Evolutionary conservation across 2,888 invertebrate species (phyloP).

Genomic region (Pimpla rufipes): DNA sequence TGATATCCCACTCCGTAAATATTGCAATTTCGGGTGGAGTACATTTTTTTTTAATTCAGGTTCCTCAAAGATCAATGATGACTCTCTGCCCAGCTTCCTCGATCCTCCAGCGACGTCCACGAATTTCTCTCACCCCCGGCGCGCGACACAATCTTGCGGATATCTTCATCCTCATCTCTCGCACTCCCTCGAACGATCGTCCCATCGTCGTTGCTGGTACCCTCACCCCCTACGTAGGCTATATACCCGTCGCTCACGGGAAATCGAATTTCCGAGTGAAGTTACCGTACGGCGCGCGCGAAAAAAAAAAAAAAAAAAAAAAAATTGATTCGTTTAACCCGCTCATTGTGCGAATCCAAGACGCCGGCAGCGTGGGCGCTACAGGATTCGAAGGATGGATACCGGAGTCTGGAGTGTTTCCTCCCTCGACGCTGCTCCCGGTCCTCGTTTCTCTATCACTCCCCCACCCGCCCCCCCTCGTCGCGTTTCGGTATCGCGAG

Average conservation of each 20-base stretch:
- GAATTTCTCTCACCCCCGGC: neutral
- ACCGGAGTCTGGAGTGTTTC: constrained; percentile 16
- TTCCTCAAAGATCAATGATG: neutral
- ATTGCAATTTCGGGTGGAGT: constrained; percentile 60
- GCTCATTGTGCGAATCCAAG: constrained; percentile 76
- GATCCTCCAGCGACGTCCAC: neutral
- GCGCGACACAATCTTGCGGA: constrained; percentile 39
- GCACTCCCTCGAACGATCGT: constrained; percentile 21
- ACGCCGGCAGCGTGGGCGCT: constrained; percentile 55
- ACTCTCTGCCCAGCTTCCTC: constrained; percentile 23
- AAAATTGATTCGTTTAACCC: constrained; percentile 84
- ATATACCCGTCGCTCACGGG: constrained; percentile 72
- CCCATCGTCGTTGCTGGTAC: constrained; percentile 58
- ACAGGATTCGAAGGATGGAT: neutral
- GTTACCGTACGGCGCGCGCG: constrained; percentile 69
- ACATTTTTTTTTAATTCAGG: neutral
- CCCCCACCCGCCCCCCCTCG: neutral
- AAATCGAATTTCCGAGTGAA: constrained; percentile 81
- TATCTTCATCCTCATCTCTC: constrained; percentile 18
- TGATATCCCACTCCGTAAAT: constrained; percentile 52
- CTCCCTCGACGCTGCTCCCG: neutral
- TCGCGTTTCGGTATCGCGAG: constrained; percentile 41
- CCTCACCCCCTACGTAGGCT: constrained; percentile 52
- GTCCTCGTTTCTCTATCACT: constrained; percentile 21
- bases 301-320: too few relatives aligned